These are phyloP conservation scores for Polypterus bichir DNA, from an alignment of 2,113 vertebrate species.

Conservation along the genomic window DNA sequence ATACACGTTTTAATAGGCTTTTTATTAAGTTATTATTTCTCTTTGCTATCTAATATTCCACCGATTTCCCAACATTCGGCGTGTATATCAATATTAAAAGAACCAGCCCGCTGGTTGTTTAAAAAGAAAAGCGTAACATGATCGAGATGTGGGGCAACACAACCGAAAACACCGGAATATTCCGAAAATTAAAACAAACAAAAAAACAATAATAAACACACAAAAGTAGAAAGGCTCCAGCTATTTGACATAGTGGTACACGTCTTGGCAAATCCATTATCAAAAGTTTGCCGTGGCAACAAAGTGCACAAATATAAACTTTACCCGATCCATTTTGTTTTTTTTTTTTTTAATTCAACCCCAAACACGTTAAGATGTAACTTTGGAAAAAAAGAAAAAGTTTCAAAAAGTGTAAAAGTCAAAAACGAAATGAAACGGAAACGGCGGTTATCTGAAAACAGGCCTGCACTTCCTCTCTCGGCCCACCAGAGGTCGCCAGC, in stretches of 20 bases:
- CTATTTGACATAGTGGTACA: constrained; percentile 2
- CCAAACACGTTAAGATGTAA: no score
- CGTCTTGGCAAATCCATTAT: neutral
- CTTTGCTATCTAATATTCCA: constrained; percentile 4
- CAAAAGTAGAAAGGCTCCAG: neutral
- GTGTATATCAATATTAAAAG: constrained; percentile 1
- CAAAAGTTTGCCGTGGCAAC: neutral
- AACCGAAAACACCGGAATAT: neutral
- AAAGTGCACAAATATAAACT: no score
- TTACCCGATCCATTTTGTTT: no score
- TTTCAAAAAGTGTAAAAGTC: no score
- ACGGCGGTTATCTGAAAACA: no score
- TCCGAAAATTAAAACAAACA: neutral
- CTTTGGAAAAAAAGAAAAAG: no score
- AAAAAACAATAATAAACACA: neutral
- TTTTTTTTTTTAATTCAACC: no score
- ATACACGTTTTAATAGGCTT: constrained; percentile 14
- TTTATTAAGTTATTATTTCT: constrained; percentile 12
- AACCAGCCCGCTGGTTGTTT: constrained; percentile 45
- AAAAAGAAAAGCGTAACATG: constrained; percentile 18
- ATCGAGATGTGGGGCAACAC: constrained; percentile 5
- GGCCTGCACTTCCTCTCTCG: no score
- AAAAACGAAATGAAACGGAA: no score
- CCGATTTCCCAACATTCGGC: constrained; percentile 1
- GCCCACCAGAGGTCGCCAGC: no score